Conservation (phyloP, 1,140 invertebrate genomes). For the Drosophila orena region DNA sequence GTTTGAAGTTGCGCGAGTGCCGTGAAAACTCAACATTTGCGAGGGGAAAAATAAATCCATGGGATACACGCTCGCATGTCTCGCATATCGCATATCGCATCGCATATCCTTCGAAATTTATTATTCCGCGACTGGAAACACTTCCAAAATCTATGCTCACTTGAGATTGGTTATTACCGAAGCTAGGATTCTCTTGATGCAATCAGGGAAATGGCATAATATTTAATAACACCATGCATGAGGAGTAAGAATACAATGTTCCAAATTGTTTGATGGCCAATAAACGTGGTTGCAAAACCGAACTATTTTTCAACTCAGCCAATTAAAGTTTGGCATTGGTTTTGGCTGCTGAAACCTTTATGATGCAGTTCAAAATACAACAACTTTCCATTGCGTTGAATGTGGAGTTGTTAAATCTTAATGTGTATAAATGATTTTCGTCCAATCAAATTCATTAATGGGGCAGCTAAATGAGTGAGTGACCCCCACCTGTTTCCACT, state of each 20-base stretch:
- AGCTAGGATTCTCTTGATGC: not conserved
- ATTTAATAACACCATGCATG: not conserved
- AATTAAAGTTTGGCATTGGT: slow-evolving; percentile 19
- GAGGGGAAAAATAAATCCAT: not conserved
- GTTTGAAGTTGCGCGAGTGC: slow-evolving; percentile 3
- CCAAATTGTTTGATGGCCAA: not conserved
- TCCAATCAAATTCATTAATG: not conserved
- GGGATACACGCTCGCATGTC: not conserved
- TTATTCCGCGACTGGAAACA: slow-evolving; percentile 6
- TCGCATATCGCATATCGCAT: not conserved
- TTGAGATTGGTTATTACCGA: slow-evolving; percentile 3
- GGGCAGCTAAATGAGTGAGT: not conserved
- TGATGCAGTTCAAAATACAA: not conserved
- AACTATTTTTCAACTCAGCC: not conserved
- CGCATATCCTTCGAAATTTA: slow-evolving; percentile 8
- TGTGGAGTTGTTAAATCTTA: not conserved
- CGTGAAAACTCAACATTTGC: slow-evolving; percentile 26
- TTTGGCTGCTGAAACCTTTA: not conserved
- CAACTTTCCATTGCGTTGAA: not conserved
- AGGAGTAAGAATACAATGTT: not conserved
- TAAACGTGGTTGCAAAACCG: not conserved
- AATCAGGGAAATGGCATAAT: not conserved
- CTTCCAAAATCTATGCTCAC: slow-evolving; percentile 7
- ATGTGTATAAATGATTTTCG: not conserved
- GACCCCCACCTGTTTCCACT: slow-evolving; percentile 53